A percentile compares a stretch with the other conserved stretches of the same genome.
Conservation (phyloP, 2,113 vertebrate genomes). For the Sarotherodon lohbergeri region DNA sequence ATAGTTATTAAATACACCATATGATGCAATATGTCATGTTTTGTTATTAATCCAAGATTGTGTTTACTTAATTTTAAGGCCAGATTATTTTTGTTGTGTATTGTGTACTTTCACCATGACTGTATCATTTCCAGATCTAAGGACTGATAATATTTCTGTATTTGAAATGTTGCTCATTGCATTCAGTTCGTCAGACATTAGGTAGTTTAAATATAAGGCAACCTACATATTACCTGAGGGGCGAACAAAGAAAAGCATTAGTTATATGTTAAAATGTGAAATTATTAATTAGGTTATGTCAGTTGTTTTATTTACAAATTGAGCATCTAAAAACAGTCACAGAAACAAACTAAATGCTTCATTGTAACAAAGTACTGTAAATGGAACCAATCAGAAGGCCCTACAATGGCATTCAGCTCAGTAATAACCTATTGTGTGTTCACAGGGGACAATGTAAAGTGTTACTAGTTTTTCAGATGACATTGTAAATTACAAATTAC, state of each 20-base stretch:
- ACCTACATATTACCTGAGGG: not conserved
- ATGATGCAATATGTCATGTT: not conserved
- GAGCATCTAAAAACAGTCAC: not conserved
- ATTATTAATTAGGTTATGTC: not conserved
- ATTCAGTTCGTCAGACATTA: constrained; percentile 3
- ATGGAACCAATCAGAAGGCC: not conserved
- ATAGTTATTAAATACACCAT: not conserved
- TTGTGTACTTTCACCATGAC: not conserved
- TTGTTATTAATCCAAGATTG: not conserved
- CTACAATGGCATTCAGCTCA: fast-evolving
- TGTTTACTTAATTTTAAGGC: not conserved
- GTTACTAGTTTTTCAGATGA: not conserved
- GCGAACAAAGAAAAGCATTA: not conserved
- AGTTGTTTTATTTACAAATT: not conserved
- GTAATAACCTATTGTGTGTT: not conserved
- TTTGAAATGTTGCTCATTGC: not conserved
- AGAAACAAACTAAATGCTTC: not conserved
- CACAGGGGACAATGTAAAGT: not conserved
- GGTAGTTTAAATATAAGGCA: constrained; percentile 4
- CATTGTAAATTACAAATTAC: not conserved
- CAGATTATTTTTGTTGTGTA: not conserved
- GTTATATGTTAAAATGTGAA: not conserved
- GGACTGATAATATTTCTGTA: not conserved
- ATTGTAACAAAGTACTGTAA: not conserved
- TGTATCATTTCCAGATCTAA: not conserved